Conservation (phyloP, 2,888 invertebrate genomes). For the Dasysyrphus tricinctus region DNA sequence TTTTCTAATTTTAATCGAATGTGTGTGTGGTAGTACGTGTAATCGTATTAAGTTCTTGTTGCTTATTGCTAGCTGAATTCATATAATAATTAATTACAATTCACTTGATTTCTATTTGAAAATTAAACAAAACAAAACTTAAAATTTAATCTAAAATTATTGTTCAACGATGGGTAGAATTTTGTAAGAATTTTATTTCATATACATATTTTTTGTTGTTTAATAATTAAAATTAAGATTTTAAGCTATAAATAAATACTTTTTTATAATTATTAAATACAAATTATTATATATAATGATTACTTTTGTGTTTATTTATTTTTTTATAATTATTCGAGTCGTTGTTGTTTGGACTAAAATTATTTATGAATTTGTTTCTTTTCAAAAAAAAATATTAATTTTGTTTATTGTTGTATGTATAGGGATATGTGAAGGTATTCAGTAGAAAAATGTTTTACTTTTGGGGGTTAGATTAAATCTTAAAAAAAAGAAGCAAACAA, state of each 20-base stretch:
- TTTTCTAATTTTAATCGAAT: slow-evolving; percentile 62
- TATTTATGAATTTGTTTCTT: slow-evolving; percentile 29
- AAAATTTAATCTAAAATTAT: slow-evolving; percentile 63
- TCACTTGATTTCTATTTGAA: slow-evolving; percentile 19
- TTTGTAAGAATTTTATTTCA: slow-evolving; percentile 65
- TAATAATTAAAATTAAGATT: slow-evolving; percentile 47
- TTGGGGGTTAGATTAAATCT: slow-evolving; percentile 4
- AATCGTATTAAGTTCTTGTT: slow-evolving; percentile 63
- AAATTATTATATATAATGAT: slow-evolving; percentile 47
- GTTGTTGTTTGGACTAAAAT: slow-evolving; percentile 24
- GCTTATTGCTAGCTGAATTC: slow-evolving; percentile 59
- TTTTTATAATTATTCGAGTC: slow-evolving; percentile 56
- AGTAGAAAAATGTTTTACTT: slow-evolving; percentile 15
- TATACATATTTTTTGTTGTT: slow-evolving; percentile 38
- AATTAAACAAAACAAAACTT: slow-evolving; percentile 49
- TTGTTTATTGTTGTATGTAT: background rate
- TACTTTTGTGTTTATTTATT: slow-evolving; percentile 16
- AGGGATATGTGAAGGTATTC: slow-evolving; percentile 41
- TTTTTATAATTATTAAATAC: slow-evolving; percentile 57
- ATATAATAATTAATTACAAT: slow-evolving; percentile 19
- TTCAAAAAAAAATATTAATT: slow-evolving; percentile 31
- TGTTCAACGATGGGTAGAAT: slow-evolving; percentile 74
- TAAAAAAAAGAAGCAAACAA: slow-evolving; percentile 2
- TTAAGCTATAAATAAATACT: slow-evolving; percentile 71
- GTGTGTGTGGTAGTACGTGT: slow-evolving; percentile 45